These are phyloP conservation scores for Drosophila maculinotata DNA, from an alignment of 2,888 invertebrate genomes.

Conservation along the genomic window DNA sequence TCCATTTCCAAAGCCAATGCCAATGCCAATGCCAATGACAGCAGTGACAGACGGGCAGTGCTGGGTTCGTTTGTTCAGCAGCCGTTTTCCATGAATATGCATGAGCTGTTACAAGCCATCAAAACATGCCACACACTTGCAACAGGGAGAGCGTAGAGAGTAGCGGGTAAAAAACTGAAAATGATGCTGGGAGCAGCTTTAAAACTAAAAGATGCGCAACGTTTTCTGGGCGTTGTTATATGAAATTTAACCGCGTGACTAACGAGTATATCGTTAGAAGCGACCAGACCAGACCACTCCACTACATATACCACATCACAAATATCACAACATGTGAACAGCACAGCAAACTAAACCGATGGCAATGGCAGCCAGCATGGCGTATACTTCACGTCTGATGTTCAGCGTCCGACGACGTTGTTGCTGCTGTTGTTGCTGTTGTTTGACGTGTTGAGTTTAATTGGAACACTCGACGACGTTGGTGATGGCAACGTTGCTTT, in stretches of 20 bases:
- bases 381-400: conserved; percentile 74
- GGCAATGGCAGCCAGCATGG: conserved; percentile 54
- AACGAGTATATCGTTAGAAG: conserved; percentile 76
- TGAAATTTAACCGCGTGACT: conserved; percentile 74
- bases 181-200: conserved; percentile 48
- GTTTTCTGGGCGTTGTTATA: conserved; percentile 45
- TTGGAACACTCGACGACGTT: conserved; percentile 74
- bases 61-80: conserved; percentile 66
- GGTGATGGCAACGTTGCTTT: conserved; percentile 52
- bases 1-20: conserved; percentile 3
- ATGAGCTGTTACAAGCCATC: conserved; percentile 77
- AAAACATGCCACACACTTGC: conserved; percentile 67
- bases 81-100: conserved; percentile 72
- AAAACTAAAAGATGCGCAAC: conserved; percentile 55
- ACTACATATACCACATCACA: conserved; percentile 24
- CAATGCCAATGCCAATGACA: conserved; percentile 46
- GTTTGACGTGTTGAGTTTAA: conserved; percentile 79
- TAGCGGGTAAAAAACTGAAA: neutral
- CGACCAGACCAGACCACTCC: conserved; percentile 26
- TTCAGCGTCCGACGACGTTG: conserved; percentile 15
- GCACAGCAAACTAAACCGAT: conserved; percentile 53
- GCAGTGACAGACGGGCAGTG: conserved; percentile 34
- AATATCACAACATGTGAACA: conserved; percentile 40
- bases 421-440: conserved; percentile 49
- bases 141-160: conserved; percentile 4